A percentile compares a stretch with the other conserved stretches of the same genome.
phyloP scores from a whole-genome alignment of 1,140 invertebrate genomes.

The Tetragnatha versicolor region DNA sequence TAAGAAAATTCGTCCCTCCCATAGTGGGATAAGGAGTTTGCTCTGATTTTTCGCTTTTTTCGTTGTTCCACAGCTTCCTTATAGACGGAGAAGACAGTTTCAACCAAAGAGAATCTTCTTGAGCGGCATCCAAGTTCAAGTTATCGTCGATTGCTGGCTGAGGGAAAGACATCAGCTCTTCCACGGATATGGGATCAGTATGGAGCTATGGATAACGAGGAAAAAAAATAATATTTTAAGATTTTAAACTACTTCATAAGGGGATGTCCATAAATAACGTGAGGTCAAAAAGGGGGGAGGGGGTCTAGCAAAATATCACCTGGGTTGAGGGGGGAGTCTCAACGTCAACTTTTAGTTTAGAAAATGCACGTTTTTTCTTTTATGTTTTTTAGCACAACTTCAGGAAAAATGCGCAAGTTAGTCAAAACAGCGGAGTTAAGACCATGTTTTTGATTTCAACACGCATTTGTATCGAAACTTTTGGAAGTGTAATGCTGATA shows the following conservation, averaged over 20 bases:
- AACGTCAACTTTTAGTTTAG: too few species aligned
- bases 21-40: background rate
- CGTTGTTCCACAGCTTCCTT: conserved; percentile 1
- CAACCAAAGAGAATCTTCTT: conserved; percentile 18
- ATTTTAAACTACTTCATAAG: background rate
- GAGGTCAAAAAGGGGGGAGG: too few species aligned
- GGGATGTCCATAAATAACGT: background rate
- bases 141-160: background rate
- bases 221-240: background rate
- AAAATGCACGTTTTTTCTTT: too few species aligned
- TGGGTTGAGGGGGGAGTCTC: too few species aligned
- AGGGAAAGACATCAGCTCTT: conserved; percentile 23
- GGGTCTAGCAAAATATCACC: too few species aligned
- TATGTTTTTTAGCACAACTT: too few species aligned
- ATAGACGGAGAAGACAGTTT: conserved; percentile 1
- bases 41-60: background rate
- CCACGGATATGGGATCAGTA: background rate
- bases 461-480: too few species aligned
- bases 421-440: too few species aligned
- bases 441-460: too few species aligned
- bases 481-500: too few species aligned
- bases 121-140: background rate
- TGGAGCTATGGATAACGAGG: background rate
- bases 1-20: conserved; percentile 15
- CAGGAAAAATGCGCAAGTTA: too few species aligned